These are phyloP conservation scores for Galerucella calmariensis DNA, from an alignment of 2,888 invertebrate species.

Conservation along the genomic window DNA sequence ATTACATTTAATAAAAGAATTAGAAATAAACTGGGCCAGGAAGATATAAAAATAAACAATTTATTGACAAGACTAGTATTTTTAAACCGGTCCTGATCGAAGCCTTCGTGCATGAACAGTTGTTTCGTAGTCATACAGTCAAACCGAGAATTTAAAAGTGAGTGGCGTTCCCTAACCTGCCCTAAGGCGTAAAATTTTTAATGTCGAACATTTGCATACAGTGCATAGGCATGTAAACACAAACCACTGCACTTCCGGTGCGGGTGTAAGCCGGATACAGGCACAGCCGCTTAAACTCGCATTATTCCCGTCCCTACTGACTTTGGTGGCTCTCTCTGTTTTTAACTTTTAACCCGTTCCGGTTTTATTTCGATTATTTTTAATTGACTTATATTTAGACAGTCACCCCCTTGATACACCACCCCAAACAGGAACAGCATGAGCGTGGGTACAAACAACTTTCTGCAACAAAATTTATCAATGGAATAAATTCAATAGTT, in stretches of 20 bases:
- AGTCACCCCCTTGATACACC: constrained; percentile 18
- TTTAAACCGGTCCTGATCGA: neutral
- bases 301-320: constrained; percentile 37
- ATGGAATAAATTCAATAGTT: neutral
- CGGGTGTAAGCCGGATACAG: constrained; percentile 58
- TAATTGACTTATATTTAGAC: constrained; percentile 41
- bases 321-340: constrained; percentile 6
- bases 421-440: neutral
- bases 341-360: constrained; percentile 40
- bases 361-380: constrained; percentile 41
- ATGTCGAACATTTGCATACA: constrained; percentile 58
- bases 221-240: constrained; percentile 59
- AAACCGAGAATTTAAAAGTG: neutral
- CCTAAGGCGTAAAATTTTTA: constrained; percentile 58
- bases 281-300: constrained; percentile 57
- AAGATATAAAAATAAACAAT: neutral
- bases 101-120: constrained; percentile 5
- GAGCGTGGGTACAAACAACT: neutral
- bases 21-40: no score
- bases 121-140: neutral
- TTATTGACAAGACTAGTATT: neutral
- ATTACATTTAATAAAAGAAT: no score
- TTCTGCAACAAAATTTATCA: neutral
- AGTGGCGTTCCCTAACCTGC: constrained; percentile 52
- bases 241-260: constrained; percentile 59